Evolutionary conservation across 2,888 invertebrate genomes (phyloP).

Genomic region (Tridacna gigas): DNA sequence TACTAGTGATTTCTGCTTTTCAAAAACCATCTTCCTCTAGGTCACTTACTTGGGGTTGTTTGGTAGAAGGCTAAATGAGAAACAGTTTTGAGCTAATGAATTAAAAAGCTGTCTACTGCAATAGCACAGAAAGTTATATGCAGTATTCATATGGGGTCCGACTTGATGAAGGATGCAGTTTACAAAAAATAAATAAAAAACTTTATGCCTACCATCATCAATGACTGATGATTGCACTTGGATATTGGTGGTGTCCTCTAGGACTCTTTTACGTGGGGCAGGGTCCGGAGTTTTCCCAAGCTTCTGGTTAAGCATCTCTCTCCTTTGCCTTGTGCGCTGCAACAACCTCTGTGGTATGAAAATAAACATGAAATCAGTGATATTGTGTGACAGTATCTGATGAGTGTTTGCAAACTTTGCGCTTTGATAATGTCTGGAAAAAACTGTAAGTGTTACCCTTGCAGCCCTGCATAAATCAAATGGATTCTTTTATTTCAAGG

Average conservation of each 20-base stretch:
- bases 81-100: no score
- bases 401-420: not conserved
- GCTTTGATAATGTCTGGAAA: not conserved
- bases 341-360: slow-evolving; percentile 72
- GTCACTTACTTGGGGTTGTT: no score
- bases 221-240: slow-evolving; percentile 23
- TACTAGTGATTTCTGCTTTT: no score
- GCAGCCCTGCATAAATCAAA: not conserved
- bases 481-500: not conserved
- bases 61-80: no score
- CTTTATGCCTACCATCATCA: slow-evolving; percentile 60
- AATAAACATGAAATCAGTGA: not conserved
- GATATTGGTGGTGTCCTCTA: slow-evolving; percentile 71
- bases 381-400: no score
- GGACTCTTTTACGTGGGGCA: slow-evolving; percentile 75
- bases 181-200: no score
- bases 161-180: no score
- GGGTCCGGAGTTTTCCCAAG: slow-evolving; percentile 80
- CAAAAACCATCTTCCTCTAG: no score
- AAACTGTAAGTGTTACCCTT: not conserved
- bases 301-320: slow-evolving; percentile 78
- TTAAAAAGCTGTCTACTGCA: no score
- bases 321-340: slow-evolving; percentile 76
- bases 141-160: no score
- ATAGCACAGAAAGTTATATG: no score